Percentiles rank a stretch among this genome's conserved stretches.
These are phyloP conservation scores for Phaetusa simplex DNA, from an alignment of 2,113 vertebrate genomes.

Conservation along the genomic window DNA sequence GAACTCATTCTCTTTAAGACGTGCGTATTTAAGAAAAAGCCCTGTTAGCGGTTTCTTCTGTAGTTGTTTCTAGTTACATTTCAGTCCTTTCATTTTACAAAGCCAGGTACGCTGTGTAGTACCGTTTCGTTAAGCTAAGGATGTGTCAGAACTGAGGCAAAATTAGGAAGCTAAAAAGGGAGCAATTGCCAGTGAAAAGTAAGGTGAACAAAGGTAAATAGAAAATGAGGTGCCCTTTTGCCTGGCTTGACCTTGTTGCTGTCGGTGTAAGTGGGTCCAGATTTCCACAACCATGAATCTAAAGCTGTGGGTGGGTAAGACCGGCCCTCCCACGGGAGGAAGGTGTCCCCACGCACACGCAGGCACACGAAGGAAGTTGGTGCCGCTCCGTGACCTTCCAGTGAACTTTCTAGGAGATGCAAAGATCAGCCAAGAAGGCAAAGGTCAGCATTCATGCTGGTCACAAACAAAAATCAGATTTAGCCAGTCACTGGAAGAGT, in stretches of 20 bases:
- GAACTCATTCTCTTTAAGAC: conserved; percentile 22
- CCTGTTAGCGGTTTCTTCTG: background rate
- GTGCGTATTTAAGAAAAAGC: conserved; percentile 43
- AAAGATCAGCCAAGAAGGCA: conserved; percentile 86
- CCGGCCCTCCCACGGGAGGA: conserved; percentile 59
- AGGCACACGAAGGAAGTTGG: conserved; percentile 66
- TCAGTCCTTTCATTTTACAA: background rate
- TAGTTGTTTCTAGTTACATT: background rate
- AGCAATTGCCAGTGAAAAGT: background rate
- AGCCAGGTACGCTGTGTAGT: background rate
- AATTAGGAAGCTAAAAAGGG: background rate
- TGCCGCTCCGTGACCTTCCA: conserved; percentile 84
- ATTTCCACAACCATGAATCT: conserved; percentile 24
- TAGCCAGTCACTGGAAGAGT: conserved; percentile 75
- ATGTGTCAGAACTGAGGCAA: background rate
- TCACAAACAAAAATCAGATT: conserved; percentile 90
- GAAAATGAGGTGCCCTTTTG: conserved; percentile 3
- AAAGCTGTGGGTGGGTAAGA: background rate
- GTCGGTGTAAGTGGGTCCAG: conserved; percentile 15
- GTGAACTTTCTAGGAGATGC: conserved; percentile 87
- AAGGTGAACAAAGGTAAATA: background rate
- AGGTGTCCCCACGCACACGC: conserved; percentile 66
- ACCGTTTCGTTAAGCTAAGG: background rate
- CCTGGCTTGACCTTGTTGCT: conserved; percentile 40
- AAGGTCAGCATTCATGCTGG: conserved; percentile 89